These are phyloP conservation scores for Apantesis nais DNA, from an alignment of 2,888 invertebrate species.

Conservation along the genomic window DNA sequence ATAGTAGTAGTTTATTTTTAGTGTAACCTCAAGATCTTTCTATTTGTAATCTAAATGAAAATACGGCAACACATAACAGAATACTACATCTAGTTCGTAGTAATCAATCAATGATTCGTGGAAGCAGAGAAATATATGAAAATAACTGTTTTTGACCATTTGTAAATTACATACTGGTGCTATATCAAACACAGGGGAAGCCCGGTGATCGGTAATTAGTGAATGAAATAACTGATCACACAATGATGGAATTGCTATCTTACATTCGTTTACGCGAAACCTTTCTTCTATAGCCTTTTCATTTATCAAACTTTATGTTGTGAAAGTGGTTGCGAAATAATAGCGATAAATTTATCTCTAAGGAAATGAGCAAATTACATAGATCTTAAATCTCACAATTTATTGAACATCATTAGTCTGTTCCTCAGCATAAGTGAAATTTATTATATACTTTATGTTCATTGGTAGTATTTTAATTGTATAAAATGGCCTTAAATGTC, in stretches of 20 bases:
- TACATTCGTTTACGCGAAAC: slow-evolving; percentile 1
- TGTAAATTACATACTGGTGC: slow-evolving; percentile 45
- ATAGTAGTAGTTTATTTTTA: background rate
- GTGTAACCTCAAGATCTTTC: background rate
- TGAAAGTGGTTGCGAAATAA: background rate
- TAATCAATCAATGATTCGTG: slow-evolving; percentile 52
- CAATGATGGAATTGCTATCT: slow-evolving; percentile 18
- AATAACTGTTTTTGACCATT: slow-evolving; percentile 50
- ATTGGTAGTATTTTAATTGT: background rate
- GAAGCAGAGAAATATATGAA: slow-evolving; percentile 43
- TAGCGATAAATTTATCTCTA: background rate
- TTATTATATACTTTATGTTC: background rate
- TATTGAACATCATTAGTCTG: background rate
- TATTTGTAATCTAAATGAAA: slow-evolving; percentile 9
- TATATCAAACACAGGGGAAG: slow-evolving; percentile 44
- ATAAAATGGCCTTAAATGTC: background rate
- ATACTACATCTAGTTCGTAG: slow-evolving; percentile 25
- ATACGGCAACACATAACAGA: slow-evolving; percentile 26
- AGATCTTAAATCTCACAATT: background rate
- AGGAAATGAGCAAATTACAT: background rate
- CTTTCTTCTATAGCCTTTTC: slow-evolving; percentile 10
- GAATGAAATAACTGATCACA: slow-evolving; percentile 11
- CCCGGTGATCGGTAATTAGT: slow-evolving; percentile 35
- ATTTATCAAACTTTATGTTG: background rate
- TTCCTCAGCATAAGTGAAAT: background rate